Base-by-base conservation (phyloP, 2,888 invertebrate genomes). In the Xanthia icteritia region DNA sequence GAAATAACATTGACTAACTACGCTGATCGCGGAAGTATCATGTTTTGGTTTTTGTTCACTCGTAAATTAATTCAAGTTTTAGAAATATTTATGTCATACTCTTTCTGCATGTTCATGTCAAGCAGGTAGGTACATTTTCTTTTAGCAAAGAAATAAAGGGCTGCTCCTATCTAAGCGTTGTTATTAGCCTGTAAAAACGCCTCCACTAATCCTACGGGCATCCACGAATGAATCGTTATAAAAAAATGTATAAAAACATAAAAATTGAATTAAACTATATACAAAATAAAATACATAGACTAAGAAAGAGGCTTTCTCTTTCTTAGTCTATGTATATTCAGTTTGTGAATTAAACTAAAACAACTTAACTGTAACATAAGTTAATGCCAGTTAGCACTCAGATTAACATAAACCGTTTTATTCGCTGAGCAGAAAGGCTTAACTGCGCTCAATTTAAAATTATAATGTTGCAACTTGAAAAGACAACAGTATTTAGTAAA, bases 401-500 rank as follows among this genome's bases (percentile, higher is more conserved):
- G 60, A 82, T 86, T 76, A 76, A 61, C 73, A 82, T 79, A 77
- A 79, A 76, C 56, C 72, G 20, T 69, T 79, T 70, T 63, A 74
- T 79, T 76, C 76, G 69, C 68, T 64, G 66, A 58, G 39, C 76
- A 68, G 56, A 45, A 48, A 54, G 71, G 66, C 51, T 77, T 76
- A 13, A 82, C 74, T 67, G 79, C 67, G 73, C 36, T 60, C 27
- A 42, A 86, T 87, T 85, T 82, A 74, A 79, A 85, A 72, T 82
- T 87, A 54, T 79, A 87, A 87, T 87, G 11, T 76, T 61, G 27
- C 27, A 77, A 68, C 81, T 71, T 73, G 56, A 76, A 82, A 81
- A 64, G 78, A 77, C 82, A 79, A 83, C 72, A 58, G 23, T 15
- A 20, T 17, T 36, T 56, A 23, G 56, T 36, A 68, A 45, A 31